These are phyloP conservation scores for Myzus persicae DNA, from an alignment of 1,140 invertebrate species.

Conservation along the genomic window DNA sequence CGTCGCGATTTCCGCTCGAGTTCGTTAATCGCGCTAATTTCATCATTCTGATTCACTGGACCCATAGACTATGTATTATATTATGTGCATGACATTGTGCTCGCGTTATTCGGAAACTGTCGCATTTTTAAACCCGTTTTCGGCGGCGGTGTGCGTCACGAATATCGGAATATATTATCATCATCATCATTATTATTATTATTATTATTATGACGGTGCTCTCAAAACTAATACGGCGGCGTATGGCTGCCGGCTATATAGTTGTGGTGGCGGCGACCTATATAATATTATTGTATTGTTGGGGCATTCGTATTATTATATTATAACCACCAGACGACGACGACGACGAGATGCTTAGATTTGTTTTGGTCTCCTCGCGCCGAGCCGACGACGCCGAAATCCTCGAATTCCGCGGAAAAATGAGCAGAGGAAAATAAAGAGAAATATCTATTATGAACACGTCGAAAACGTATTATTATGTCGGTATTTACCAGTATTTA, in stretches of 20 bases:
- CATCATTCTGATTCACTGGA: background rate
- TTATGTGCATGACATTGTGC: background rate
- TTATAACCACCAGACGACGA: background rate
- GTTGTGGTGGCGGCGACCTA: background rate
- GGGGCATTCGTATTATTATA: background rate
- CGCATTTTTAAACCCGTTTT: constrained; percentile 41
- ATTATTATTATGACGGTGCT: background rate
- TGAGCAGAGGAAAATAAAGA: background rate
- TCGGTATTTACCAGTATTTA: too few relatives aligned
- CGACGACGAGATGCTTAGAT: background rate
- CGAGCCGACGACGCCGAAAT: background rate
- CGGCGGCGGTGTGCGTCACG: background rate
- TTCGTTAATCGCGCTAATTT: constrained; percentile 44
- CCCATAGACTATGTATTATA: too few relatives aligned
- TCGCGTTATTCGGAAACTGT: background rate
- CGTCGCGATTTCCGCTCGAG: constrained; percentile 18
- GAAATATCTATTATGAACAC: background rate
- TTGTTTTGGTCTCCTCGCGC: background rate
- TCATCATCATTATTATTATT: background rate
- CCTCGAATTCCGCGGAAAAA: background rate
- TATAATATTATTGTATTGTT: background rate
- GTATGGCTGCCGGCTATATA: background rate
- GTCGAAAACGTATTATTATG: too few relatives aligned
- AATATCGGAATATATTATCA: background rate
- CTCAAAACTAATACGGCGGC: background rate